These are phyloP conservation scores for Macroteleia sp. DNA, from an alignment of 2,888 invertebrate species.

Conservation along the genomic window DNA sequence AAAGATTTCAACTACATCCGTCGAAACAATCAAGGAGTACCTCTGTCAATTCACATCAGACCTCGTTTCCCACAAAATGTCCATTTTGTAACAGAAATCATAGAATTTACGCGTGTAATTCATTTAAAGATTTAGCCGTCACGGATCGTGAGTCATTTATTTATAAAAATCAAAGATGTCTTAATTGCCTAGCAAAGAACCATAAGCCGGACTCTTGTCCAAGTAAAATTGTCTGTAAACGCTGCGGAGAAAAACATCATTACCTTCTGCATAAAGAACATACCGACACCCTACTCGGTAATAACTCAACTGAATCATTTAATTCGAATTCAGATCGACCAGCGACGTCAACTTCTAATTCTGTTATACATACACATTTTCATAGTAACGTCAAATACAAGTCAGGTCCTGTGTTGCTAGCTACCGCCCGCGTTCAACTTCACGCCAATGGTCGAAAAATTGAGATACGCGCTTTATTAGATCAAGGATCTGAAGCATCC, in stretches of 20 bases:
- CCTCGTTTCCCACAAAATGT: background rate
- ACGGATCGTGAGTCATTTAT: conserved; percentile 2
- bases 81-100: conserved; percentile 12
- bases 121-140: background rate
- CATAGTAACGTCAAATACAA: background rate
- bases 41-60: background rate
- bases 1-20: too few species aligned
- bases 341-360: background rate
- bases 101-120: conserved; percentile 7
- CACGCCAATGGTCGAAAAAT: conserved; percentile 21
- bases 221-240: conserved; percentile 5
- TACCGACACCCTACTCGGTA: too few species aligned
- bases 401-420: conserved; percentile 27
- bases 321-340: background rate
- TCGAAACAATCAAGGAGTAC: too few species aligned
- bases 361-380: background rate
- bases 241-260: conserved; percentile 12
- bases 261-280: conserved; percentile 13
- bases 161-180: background rate
- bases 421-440: conserved; percentile 46
- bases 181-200: conserved; percentile 7
- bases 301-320: background rate
- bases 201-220: background rate
- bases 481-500: conserved; percentile 59
- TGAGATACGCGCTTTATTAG: conserved; percentile 48